Evolutionary conservation across 2,113 vertebrate genomes (phyloP), one percentile per base, ranked within the genome.

Genomic region (Sphyrna mokarran): DNA sequence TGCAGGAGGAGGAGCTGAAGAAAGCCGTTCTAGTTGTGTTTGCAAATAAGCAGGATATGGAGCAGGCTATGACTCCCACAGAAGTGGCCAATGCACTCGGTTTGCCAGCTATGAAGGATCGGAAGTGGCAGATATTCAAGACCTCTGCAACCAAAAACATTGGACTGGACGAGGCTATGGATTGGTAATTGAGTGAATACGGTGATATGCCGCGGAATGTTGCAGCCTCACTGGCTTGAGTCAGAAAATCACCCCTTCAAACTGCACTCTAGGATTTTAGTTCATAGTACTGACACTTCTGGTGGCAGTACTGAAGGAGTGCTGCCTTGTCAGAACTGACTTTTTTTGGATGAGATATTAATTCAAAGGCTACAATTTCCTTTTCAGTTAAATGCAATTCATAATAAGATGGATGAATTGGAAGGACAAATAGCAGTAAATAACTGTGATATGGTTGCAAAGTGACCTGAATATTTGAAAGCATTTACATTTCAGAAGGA

Each of bases 31-130:
- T 99, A 96, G 98, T 99, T 96, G 99, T 99, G 90, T 99, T 99
- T 97, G 99, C 99, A 63, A 99, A 99, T 96, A 99, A 99, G 96
- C 99, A 99, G 97, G 99, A 99, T 97, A 99, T 99, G 99, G 99
- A 99, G 90, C 98, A 99, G 97, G 99, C 99, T 0, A 99, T 99
- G 99, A 99, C 99, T 0, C 99, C 99, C 80, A 98, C 99, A 2
- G 99, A 99, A 97, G 99, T 99, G 97, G 99, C 99, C 69, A 99
- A 98, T 0, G 97, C 99, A 0, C 98, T 99, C 1, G 99, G 99
- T 26, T 97, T 99, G 68, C 98, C 99, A 0, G 99, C 98, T 43
- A 96, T 99, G 96, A 99, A 99, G 97, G 99, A 99, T 97, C 98
- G 99, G 54, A 99, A 99, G 96, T 99, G 99, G 99, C 99, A 99